phyloP scores from a whole-genome alignment of 2,113 vertebrate genomes.

The Tragelaphus imberbis region DNA sequence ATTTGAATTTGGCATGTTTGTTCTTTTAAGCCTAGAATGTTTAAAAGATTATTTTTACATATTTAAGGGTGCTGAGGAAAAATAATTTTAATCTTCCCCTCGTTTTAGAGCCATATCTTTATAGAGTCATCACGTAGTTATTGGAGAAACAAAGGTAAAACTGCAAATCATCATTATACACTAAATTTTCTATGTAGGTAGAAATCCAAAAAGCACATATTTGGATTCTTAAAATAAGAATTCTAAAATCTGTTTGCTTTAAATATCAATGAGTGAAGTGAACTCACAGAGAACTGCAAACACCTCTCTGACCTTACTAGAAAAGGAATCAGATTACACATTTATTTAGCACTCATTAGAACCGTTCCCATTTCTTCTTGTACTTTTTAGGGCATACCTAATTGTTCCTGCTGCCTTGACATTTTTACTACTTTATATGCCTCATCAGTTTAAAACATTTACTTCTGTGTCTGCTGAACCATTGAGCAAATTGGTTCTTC shows the following conservation, averaged over 20 bases:
- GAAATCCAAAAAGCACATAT: background rate
- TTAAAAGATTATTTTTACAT: background rate
- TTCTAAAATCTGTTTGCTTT: background rate
- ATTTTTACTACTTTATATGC: conserved; percentile 53
- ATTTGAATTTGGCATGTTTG: background rate
- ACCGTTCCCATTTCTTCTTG: background rate
- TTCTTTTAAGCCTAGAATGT: background rate
- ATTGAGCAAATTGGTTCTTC: conserved; percentile 56
- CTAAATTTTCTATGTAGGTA: background rate
- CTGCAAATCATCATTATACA: background rate
- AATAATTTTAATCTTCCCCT: background rate
- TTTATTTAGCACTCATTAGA: conserved; percentile 35
- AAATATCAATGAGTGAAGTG: background rate
- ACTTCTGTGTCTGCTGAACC: conserved; percentile 57
- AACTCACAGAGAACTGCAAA: background rate
- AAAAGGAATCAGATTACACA: background rate
- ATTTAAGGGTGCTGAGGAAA: background rate
- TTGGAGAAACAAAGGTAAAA: background rate
- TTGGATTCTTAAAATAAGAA: background rate
- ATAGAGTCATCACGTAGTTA: background rate
- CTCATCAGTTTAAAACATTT: conserved; percentile 62
- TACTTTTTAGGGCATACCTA: conserved; percentile 33
- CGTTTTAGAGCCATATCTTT: background rate
- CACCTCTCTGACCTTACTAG: background rate
- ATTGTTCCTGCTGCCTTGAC: conserved; percentile 46